phyloP scores from a whole-genome alignment of 2,888 invertebrate species.

The Rutpela maculata region DNA sequence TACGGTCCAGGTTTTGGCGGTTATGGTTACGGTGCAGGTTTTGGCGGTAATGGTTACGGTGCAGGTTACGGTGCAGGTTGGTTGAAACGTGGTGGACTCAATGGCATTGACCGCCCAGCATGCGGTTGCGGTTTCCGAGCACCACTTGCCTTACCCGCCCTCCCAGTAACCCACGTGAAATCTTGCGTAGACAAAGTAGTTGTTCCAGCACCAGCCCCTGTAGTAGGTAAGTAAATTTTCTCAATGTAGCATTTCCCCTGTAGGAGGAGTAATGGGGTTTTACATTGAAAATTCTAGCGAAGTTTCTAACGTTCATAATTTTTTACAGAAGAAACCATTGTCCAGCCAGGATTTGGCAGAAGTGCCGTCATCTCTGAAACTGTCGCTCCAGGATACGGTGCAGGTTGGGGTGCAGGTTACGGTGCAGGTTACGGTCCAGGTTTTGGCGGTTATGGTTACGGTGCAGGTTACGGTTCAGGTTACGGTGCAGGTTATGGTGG shows the following conservation, averaged over 20 bases:
- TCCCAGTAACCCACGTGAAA: conserved; percentile 59
- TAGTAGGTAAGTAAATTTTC: conserved; percentile 3
- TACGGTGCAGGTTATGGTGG: background rate
- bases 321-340: background rate
- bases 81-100: too few species aligned
- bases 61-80: too few species aligned
- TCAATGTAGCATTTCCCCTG: background rate
- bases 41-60: too few species aligned
- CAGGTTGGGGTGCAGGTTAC: too few species aligned
- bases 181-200: conserved; percentile 67
- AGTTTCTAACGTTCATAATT: background rate
- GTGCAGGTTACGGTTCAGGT: too few species aligned
- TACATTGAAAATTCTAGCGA: background rate
- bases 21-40: too few species aligned
- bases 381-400: too few species aligned
- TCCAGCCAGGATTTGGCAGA: background rate
- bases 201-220: conserved; percentile 54
- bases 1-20: too few species aligned
- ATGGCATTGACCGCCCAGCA: too few species aligned
- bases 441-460: too few species aligned
- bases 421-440: too few species aligned
- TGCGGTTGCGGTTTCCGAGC: conserved; percentile 53
- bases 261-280: background rate
- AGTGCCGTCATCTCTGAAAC: background rate
- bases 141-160: conserved; percentile 53